phyloP scores from a whole-genome alignment of 53 echinoderm and acorn worm genomes.

The Astropecten irregularis region DNA sequence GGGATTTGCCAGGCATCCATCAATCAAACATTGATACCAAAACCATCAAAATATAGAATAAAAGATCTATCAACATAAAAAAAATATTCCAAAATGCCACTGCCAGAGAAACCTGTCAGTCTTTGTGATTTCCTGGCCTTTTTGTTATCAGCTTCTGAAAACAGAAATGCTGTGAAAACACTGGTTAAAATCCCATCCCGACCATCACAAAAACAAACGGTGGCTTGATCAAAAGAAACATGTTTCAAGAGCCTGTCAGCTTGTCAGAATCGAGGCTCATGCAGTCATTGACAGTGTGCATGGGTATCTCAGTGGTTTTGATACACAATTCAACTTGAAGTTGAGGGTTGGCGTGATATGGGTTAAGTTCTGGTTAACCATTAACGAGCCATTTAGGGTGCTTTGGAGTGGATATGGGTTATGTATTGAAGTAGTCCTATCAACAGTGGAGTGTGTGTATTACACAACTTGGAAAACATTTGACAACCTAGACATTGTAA shows the following conservation, averaged over 20 bases:
- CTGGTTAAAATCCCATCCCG: too few relatives aligned
- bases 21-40: too few relatives aligned
- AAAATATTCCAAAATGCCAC: too few relatives aligned
- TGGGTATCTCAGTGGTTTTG: not conserved
- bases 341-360: not conserved
- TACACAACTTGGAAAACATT: slow-evolving; percentile 22
- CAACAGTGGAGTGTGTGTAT: slow-evolving; percentile 27
- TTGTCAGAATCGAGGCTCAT: not conserved
- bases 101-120: too few relatives aligned
- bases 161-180: too few relatives aligned
- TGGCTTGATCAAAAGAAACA: not conserved
- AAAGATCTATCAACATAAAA: too few relatives aligned
- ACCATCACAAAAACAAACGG: slow-evolving; percentile 1
- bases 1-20: too few relatives aligned
- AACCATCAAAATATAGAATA: too few relatives aligned
- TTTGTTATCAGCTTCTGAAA: too few relatives aligned
- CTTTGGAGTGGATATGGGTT: slow-evolving; percentile 47
- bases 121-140: too few relatives aligned
- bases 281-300: not conserved
- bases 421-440: slow-evolving; percentile 40
- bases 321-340: slow-evolving; percentile 4
- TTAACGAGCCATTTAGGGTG: not conserved
- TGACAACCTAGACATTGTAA: not conserved
- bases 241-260: not conserved
- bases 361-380: too few relatives aligned